Conservation (phyloP, 2,113 vertebrate species). For the Nerophis ophidion region DNA sequence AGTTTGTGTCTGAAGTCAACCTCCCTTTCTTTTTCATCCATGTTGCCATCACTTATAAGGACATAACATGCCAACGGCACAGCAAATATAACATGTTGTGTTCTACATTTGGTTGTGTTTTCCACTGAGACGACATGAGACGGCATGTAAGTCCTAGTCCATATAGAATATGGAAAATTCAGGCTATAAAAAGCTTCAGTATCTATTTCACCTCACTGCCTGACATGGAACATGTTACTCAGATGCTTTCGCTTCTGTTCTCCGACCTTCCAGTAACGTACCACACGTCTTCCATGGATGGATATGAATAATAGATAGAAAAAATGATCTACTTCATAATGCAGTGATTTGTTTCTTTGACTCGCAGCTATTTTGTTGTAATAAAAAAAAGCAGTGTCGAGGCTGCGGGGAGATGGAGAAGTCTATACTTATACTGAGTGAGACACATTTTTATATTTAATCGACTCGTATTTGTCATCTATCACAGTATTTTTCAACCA, state of each 20-base stretch:
- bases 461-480: conserved; percentile 44
- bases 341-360: conserved; percentile 43
- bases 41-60: neutral
- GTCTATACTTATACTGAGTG: conserved; percentile 35
- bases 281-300: conserved; percentile 27
- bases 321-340: conserved; percentile 45
- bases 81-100: neutral
- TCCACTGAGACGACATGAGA: conserved; percentile 16
- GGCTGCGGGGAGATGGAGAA: conserved; percentile 13
- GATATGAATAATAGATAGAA: conserved; percentile 53
- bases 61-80: neutral
- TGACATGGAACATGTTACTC: conserved; percentile 20
- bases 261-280: conserved; percentile 19
- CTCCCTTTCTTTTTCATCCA: neutral
- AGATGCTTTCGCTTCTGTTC: conserved; percentile 25
- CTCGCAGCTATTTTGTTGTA: conserved; percentile 49
- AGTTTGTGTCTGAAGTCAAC: conserved; percentile 10
- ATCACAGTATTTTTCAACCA: too few relatives aligned
- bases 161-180: conserved; percentile 15
- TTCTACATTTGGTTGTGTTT: neutral
- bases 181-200: conserved; percentile 21
- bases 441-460: conserved; percentile 52
- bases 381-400: conserved; percentile 13
- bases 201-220: conserved; percentile 32
- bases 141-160: conserved; percentile 9